A percentile compares a stretch with the other conserved stretches of the same genome.
Evolutionary conservation across 2,888 invertebrate species (phyloP).

Genomic region (Volucella inanis): DNA sequence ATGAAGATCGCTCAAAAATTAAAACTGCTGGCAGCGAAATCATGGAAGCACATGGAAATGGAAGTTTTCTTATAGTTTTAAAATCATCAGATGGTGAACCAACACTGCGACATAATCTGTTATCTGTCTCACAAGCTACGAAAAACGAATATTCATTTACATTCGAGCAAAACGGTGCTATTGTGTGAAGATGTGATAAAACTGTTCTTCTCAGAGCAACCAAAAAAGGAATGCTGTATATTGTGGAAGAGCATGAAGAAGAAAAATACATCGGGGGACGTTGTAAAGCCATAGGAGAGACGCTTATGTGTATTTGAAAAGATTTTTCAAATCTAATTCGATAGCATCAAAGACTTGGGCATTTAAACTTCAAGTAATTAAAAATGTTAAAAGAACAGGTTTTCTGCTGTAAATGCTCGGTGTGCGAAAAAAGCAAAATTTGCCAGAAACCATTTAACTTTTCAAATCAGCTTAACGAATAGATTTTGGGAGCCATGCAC

Average conservation of each 20-base stretch:
- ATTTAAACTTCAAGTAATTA: conserved; percentile 31
- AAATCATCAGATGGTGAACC: not conserved
- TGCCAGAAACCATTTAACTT: too few species aligned
- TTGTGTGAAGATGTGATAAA: not conserved
- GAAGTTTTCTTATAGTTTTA: too few species aligned
- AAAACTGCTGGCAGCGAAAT: conserved; percentile 28
- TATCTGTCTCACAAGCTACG: conserved; percentile 37
- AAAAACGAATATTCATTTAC: conserved; percentile 27
- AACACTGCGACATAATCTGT: conserved; percentile 36
- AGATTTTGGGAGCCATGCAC: too few species aligned
- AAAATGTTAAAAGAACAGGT: not conserved
- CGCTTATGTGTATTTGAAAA: not conserved
- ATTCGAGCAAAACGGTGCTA: not conserved
- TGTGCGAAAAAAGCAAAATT: too few species aligned
- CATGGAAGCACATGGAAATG: conserved; percentile 26
- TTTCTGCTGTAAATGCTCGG: too few species aligned
- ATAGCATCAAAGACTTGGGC: conserved; percentile 35
- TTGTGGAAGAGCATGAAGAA: conserved; percentile 1
- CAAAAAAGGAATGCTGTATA: too few species aligned
- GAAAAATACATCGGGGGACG: too few species aligned
- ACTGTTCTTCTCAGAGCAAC: conserved; percentile 21
- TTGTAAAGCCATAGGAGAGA: too few species aligned
- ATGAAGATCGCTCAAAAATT: conserved; percentile 6
- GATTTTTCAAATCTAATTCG: not conserved
- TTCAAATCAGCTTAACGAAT: too few species aligned